phyloP scores from a whole-genome alignment of 2,797 vertebrate genomes.

The Ataeniobius toweri region DNA sequence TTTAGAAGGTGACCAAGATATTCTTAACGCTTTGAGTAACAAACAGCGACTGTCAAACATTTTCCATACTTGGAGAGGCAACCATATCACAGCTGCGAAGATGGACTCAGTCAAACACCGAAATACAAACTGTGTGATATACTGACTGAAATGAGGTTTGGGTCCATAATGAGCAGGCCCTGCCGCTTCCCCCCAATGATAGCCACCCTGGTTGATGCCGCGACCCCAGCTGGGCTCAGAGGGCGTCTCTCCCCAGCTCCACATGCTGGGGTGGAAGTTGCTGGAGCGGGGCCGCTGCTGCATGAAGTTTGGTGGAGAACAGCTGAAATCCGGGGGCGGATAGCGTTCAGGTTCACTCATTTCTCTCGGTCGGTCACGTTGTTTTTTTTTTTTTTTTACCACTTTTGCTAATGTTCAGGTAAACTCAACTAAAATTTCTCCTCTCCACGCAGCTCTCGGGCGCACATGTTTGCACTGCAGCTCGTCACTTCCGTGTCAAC shows the following conservation, averaged over 20 bases:
- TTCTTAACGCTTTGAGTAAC: no score
- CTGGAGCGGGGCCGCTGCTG: slow-evolving; percentile 47
- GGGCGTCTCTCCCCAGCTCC: slow-evolving; percentile 71
- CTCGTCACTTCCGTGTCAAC: slow-evolving; percentile 65
- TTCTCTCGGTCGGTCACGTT: not conserved
- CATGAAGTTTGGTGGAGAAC: slow-evolving; percentile 46
- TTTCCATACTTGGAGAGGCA: not conserved
- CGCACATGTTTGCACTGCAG: slow-evolving; percentile 53
- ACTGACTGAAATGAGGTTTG: slow-evolving; percentile 45
- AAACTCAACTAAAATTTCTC: not conserved
- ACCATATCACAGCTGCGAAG: not conserved
- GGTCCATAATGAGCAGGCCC: slow-evolving; percentile 8
- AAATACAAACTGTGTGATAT: not conserved
- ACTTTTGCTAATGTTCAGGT: not conserved
- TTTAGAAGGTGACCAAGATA: not conserved
- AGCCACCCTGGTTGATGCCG: slow-evolving; percentile 41
- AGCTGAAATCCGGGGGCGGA: slow-evolving; percentile 72
- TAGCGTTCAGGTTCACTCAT: slow-evolving; percentile 61
- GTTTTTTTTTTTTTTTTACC: not conserved
- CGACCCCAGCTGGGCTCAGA: slow-evolving; percentile 38
- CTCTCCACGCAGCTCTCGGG: slow-evolving; percentile 22
- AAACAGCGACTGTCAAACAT: not conserved
- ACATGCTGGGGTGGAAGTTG: slow-evolving; percentile 73
- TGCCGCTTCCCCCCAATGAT: slow-evolving; percentile 1
- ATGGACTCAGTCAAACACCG: not conserved